Conservation (phyloP, 2,113 vertebrate genomes). For the Callorhinus ursinus region DNA sequence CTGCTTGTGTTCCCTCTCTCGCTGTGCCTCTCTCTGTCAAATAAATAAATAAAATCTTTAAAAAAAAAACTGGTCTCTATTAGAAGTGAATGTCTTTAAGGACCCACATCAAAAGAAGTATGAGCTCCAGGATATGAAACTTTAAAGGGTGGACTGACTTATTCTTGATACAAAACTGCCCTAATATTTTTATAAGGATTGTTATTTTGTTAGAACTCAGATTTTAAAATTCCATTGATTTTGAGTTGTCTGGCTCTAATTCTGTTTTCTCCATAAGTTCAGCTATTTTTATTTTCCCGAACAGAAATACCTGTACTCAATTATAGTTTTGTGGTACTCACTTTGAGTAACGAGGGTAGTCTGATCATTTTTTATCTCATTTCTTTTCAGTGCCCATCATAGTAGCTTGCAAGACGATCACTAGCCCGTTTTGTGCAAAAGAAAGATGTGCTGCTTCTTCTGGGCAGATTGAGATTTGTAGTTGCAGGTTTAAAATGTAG, state of each 20-base stretch:
- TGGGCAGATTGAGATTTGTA: background rate
- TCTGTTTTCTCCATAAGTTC: background rate
- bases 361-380: background rate
- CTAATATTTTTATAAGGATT: slow-evolving; percentile 30
- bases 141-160: slow-evolving; percentile 20
- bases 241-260: slow-evolving; percentile 4
- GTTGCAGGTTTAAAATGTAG: background rate
- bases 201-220: slow-evolving; percentile 19
- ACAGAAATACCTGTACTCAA: background rate
- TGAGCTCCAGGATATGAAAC: background rate
- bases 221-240: slow-evolving; percentile 39
- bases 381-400: background rate
- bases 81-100: slow-evolving; percentile 12
- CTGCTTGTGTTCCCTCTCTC: too few relatives aligned
- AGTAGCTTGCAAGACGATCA: background rate
- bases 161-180: slow-evolving; percentile 32
- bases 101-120: slow-evolving; percentile 20
- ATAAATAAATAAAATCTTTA: too few relatives aligned
- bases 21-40: too few relatives aligned
- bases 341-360: background rate
- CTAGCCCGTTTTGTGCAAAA: background rate
- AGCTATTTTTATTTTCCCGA: slow-evolving; percentile 5
- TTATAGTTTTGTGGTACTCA: slow-evolving; percentile 1
- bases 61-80: background rate
- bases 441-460: background rate